Conservation (phyloP, 2,113 vertebrate genomes). For the Ellobius talpinus region DNA sequence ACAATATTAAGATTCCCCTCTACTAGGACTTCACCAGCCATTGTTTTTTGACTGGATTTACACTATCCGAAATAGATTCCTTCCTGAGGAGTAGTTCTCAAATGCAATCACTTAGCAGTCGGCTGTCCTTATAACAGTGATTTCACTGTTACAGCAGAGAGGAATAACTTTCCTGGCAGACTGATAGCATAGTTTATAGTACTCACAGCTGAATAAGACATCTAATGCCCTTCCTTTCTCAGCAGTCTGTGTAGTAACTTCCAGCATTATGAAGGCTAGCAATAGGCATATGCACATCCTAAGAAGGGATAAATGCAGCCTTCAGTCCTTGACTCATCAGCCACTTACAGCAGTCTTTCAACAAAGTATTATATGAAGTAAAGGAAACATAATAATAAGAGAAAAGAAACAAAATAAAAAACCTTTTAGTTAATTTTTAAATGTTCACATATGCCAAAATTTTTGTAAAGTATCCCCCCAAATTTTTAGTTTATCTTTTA, state of each 20-base stretch:
- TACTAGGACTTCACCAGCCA: too few relatives aligned
- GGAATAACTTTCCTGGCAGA: not conserved
- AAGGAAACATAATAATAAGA: not conserved
- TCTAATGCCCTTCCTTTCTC: not conserved
- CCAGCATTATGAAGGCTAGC: not conserved
- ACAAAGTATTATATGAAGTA: not conserved
- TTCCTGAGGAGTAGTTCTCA: not conserved
- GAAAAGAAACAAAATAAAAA: not conserved
- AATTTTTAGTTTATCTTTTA: not conserved
- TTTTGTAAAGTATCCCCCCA: not conserved
- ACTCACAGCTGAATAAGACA: not conserved
- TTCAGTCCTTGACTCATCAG: not conserved
- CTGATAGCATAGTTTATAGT: not conserved
- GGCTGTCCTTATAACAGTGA: not conserved
- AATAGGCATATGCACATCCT: not conserved
- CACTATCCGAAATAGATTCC: too few relatives aligned
- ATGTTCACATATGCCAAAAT: not conserved
- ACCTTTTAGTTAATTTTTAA: not conserved
- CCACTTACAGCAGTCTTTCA: not conserved
- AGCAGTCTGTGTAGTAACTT: not conserved
- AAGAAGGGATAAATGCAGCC: too few relatives aligned
- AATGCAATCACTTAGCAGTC: not conserved
- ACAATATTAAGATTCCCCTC: not conserved
- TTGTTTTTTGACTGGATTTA: not conserved
- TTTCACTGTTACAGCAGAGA: not conserved